Base-by-base conservation (phyloP, 2,888 invertebrate genomes). In the Dolichopus griseipennis region DNA sequence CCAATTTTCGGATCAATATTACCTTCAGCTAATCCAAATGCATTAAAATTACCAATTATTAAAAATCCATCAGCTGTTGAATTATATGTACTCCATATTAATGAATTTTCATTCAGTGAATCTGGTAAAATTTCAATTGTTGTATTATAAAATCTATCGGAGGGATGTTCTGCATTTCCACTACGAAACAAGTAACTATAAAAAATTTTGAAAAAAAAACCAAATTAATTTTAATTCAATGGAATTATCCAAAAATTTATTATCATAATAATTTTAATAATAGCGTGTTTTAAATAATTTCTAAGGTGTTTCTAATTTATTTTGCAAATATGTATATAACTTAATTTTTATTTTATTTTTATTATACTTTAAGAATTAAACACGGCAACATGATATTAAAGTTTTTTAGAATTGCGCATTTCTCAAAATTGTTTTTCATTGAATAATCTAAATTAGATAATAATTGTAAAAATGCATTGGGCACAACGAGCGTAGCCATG, bases 121-220 rank as follows among this genome's bases (percentile, higher is more conserved):
- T 83, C 82, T 0, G 90, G 88, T 67, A 90, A 79, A 8, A 93
- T 86, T 82, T 96, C 95, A 8, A 97, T 87, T 0, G 90, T 90
- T 0, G 95, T 92, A 74, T 95, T 90, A 77, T 90, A 89, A 77
- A 97, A 91, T 75, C 89, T 90, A 82, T 97, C 96, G 1, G 90
- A 90, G 0, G 90, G 89, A 82, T 96, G 95, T 75, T 95, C 93
- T 0, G 88, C 87, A 80, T 95, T 96, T 34, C 95, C 95, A 79
- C 94, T 95, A 70, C 92, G 87, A 78, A 95, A 91, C 70, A 88
- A 83, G 82, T 87, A 94, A 74, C 92, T 92, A 77, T n/a, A 82
- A 81, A n/a, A n/a, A n/a, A 27, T 2, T 37, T 37, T 12, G 37
- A 37, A 37, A 37, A 27, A 4, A 27, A 27, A 27, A 27, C n/a